Evolutionary conservation across 2,888 invertebrate genomes (phyloP).

Genomic region (Hemicrepidius hirtus): DNA sequence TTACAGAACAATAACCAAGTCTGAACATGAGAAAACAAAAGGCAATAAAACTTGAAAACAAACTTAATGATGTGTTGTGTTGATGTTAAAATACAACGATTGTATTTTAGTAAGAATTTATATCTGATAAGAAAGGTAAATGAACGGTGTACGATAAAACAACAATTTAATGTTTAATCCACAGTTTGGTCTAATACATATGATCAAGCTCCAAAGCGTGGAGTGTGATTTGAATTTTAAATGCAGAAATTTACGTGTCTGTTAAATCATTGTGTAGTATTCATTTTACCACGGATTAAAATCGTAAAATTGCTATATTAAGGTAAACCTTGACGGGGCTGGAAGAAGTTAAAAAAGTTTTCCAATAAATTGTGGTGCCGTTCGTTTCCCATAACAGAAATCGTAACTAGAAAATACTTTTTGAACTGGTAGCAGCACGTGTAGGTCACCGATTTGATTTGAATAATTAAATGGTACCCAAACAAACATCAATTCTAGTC

Average conservation of each 20-base stretch:
- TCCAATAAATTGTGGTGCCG: no score
- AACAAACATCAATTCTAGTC: not conserved
- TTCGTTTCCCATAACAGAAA: no score
- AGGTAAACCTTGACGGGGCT: no score
- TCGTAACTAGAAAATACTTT: no score
- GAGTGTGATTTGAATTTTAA: constrained; percentile 14
- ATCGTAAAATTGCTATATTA: no score
- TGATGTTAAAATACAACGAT: constrained; percentile 15
- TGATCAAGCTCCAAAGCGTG: not conserved
- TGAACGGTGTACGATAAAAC: not conserved
- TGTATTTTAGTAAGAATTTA: not conserved
- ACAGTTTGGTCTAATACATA: constrained; percentile 5
- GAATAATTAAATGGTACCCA: not conserved
- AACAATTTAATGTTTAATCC: not conserved
- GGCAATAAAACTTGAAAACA: constrained; percentile 12
- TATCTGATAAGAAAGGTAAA: constrained; percentile 31
- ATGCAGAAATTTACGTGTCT: not conserved
- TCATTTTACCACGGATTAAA: not conserved
- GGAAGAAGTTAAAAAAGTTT: no score
- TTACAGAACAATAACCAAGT: not conserved
- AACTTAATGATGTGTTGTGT: constrained; percentile 17
- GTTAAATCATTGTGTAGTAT: not conserved
- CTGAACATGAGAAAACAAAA: constrained; percentile 12
- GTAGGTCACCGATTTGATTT: no score
- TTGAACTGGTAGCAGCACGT: no score